phyloP scores from a whole-genome alignment of 2,797 vertebrate genomes.

The Sebastes steindachneri region DNA sequence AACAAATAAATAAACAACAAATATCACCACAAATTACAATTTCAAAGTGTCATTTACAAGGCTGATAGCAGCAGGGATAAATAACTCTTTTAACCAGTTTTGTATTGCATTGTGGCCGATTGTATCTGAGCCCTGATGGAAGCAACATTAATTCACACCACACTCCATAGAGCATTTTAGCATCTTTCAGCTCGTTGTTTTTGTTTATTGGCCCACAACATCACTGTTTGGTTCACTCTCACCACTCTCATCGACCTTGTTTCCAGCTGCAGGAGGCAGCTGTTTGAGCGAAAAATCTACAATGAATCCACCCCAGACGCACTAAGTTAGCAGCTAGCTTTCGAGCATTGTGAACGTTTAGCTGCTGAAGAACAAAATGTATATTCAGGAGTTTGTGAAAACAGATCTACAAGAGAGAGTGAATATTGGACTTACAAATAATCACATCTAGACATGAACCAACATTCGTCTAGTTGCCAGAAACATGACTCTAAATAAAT shows the following conservation, averaged over 20 bases:
- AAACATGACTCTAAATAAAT: not conserved
- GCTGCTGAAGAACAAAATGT: not conserved
- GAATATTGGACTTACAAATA: not conserved
- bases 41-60: too few relatives aligned
- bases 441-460: not conserved
- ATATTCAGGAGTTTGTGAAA: not conserved
- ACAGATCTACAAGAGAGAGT: not conserved
- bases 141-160: too few relatives aligned
- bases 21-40: too few relatives aligned
- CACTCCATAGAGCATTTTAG: not conserved
- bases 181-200: not conserved
- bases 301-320: not conserved
- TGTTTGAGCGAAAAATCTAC: not conserved
- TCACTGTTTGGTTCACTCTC: not conserved
- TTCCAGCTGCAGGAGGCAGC: not conserved
- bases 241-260: rapidly evolving
- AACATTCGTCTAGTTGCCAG: not conserved
- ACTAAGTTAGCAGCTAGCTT: not conserved
- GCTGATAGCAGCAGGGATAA: too few relatives aligned
- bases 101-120: rapidly evolving
- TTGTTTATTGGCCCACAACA: not conserved
- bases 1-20: too few relatives aligned
- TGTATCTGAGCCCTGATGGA: too few relatives aligned
- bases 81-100: too few relatives aligned
- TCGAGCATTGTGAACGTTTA: not conserved